phyloP scores from a whole-genome alignment of 2,888 invertebrate species.

The Didymodactylos carnosus region DNA sequence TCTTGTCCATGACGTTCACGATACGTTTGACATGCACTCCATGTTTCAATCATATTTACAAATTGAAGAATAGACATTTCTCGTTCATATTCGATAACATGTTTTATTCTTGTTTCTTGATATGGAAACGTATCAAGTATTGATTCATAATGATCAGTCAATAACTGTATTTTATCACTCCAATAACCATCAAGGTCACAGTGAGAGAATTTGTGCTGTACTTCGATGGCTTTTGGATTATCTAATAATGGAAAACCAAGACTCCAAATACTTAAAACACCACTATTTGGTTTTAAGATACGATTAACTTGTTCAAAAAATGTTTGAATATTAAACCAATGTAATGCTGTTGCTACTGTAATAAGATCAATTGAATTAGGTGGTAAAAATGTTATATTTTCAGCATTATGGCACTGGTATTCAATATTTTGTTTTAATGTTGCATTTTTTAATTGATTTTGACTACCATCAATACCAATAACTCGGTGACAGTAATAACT shows the following conservation, averaged over 20 bases:
- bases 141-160: background rate
- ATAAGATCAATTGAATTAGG: background rate
- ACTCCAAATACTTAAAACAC: background rate
- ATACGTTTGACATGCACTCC: background rate
- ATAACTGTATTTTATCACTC: background rate
- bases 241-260: background rate
- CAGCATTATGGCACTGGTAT: background rate
- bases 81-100: background rate
- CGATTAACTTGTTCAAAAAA: background rate
- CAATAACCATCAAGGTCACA: background rate
- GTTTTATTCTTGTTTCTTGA: background rate
- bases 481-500: constrained; percentile 5
- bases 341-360: background rate
- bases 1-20: background rate
- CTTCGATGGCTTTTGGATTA: background rate
- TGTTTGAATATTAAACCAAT: background rate
- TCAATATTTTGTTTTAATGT: background rate
- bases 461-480: constrained; percentile 13
- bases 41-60: background rate
- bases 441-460: constrained; percentile 12
- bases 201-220: background rate
- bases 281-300: background rate
- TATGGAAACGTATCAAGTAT: background rate
- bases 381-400: background rate
- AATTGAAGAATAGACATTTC: background rate